These are phyloP conservation scores for Pituophis catenifer DNA, from an alignment of 2,113 vertebrate species.

Conservation along the genomic window DNA sequence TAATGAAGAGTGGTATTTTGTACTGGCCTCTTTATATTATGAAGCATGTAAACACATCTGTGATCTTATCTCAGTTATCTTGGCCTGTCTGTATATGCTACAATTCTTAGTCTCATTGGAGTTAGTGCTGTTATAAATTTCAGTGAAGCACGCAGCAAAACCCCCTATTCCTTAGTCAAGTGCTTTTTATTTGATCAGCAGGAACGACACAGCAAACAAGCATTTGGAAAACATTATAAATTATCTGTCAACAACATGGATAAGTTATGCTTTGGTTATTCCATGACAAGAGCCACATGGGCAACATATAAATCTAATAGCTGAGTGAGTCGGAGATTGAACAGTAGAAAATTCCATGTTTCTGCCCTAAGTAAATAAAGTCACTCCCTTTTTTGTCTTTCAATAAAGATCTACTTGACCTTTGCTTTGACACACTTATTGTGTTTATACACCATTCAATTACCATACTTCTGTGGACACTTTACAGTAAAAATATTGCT, in stretches of 20 bases:
- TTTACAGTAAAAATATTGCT: neutral
- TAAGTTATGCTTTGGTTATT: constrained; percentile 53
- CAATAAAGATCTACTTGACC: neutral
- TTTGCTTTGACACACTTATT: neutral
- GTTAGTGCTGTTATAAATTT: neutral
- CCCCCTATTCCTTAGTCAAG: neutral
- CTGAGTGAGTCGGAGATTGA: constrained; percentile 32
- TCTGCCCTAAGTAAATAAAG: constrained; percentile 23
- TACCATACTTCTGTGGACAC: neutral
- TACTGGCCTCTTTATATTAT: neutral
- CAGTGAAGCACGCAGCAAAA: neutral
- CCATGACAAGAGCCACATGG: constrained; percentile 27
- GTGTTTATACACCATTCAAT: neutral
- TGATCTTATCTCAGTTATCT: neutral
- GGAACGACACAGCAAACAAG: neutral
- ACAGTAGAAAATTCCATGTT: neutral
- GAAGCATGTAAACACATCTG: neutral
- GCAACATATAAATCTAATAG: constrained; percentile 41
- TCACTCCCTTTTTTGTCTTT: constrained; percentile 23
- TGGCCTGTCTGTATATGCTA: neutral
- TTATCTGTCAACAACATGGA: constrained; percentile 28
- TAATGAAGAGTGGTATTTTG: neutral
- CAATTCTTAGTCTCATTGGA: neutral
- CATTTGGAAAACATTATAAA: constrained; percentile 60
- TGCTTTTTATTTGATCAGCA: neutral